Evolutionary conservation across 1,140 invertebrate species (phyloP).

Genomic region (Goniozus legneri): DNA sequence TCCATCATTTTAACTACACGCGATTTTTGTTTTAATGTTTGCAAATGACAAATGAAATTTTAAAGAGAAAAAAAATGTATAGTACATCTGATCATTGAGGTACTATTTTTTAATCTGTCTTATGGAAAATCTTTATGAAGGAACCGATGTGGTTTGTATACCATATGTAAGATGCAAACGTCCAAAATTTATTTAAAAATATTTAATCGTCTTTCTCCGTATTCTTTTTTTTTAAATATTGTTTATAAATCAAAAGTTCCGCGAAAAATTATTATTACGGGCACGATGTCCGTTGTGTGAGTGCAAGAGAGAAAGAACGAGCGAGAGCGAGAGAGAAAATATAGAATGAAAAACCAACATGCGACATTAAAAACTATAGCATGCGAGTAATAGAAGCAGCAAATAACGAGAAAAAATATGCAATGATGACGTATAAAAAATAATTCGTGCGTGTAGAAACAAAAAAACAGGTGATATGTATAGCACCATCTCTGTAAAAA

Average conservation of each 20-base stretch:
- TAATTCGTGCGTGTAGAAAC: conserved; percentile 7
- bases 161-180: too few relatives aligned
- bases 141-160: too few relatives aligned
- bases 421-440: conserved; percentile 8
- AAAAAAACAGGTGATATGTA: conserved; percentile 30
- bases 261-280: conserved; percentile 20
- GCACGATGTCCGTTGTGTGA: conserved; percentile 22
- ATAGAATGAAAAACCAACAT: conserved; percentile 10
- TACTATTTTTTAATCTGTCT: too few relatives aligned
- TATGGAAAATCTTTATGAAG: too few relatives aligned
- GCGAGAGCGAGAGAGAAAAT: conserved; percentile 8
- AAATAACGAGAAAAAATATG: conserved; percentile 3
- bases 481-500: conserved; percentile 33
- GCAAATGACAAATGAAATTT: not conserved
- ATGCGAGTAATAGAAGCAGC: conserved; percentile 8
- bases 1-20: conserved; percentile 1
- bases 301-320: conserved; percentile 12
- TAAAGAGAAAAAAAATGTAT: not conserved
- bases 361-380: conserved; percentile 11
- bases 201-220: conserved; percentile 9
- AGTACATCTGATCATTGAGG: too few relatives aligned
- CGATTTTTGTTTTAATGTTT: not conserved
- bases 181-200: too few relatives aligned
- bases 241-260: conserved; percentile 19
- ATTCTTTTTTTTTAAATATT: conserved; percentile 13